Evolutionary conservation across 2,113 vertebrate genomes (phyloP), one percentile per base, ranked within the genome.

Genomic region (Rhinoptilus africanus): DNA sequence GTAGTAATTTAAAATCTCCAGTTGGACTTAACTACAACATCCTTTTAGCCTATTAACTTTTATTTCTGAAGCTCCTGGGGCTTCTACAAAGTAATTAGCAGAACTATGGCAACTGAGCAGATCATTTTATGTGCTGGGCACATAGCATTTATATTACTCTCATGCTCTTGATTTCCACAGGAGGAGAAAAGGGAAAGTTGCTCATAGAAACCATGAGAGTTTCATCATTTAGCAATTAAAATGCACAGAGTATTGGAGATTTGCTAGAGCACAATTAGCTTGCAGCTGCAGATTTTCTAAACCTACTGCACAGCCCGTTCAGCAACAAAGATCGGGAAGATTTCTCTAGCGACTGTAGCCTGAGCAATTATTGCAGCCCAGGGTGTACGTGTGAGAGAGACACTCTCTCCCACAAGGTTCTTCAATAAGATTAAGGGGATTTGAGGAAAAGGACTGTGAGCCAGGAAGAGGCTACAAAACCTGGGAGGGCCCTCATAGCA

Each of bases 51-150:
- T 91, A 92, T 92, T 96, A 92, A 95, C 73, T 96, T 97, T 96
- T 94, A 97, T 94, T 96, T 93, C 94, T 85, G 84, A 51, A 96
- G 68, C 91, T 96, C 91, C 47, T 50, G 83, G 76, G 91, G 91
- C 60, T 95, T 91, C 86, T 93, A 50, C 93, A 93, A 84, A 95
- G 80, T 89, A 96, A 97, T 97, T 93, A 96, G 89, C 86, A 96
- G 95, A 93, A 67, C 89, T 92, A 34, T 91, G 83, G 89, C 89
- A 96, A 91, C 84, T 59, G 84, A 95, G 64, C 68, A 86, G 83
- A 92, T 93, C 86, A 41, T 77, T 96, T 95, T 86, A 84, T 91
- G 79, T 89, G 60, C 89, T 81, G 76, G 91, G 83, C 59, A 83
- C 60, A 74, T 8, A 62, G 59, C 15, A 80, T 84, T 96, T 83